Evolutionary conservation across 2,888 invertebrate species (phyloP).

Genomic region (Ennomos fuscantarius): DNA sequence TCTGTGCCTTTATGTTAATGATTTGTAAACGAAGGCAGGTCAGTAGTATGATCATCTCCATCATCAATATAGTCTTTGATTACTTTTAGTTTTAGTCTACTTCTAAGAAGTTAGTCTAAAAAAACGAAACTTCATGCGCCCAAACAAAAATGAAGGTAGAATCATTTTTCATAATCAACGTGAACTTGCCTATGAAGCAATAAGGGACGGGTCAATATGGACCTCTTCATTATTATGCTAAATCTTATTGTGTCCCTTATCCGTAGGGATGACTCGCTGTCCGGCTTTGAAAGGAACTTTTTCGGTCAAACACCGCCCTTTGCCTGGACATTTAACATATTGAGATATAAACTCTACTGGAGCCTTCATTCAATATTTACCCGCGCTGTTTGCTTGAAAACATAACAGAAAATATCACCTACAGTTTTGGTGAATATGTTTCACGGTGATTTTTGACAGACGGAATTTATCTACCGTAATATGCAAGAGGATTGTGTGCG

Average conservation of each 20-base stretch:
- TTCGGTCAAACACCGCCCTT: conserved; percentile 49
- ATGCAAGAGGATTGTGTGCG: conserved; percentile 26
- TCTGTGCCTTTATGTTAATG: no score
- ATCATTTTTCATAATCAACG: conserved; percentile 30
- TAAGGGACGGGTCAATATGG: conserved; percentile 51
- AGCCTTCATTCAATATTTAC: conserved; percentile 72
- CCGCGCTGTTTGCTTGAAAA: conserved; percentile 46
- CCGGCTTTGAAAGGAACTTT: conserved; percentile 55
- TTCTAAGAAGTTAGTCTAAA: neutral
- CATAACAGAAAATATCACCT: conserved; percentile 46
- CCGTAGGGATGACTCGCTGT: conserved; percentile 56
- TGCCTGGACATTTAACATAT: conserved; percentile 69
- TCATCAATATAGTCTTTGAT: no score
- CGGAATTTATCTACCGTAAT: conserved; percentile 35
- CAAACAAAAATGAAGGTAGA: conserved; percentile 6
- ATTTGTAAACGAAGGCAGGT: no score
- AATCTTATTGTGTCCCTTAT: conserved; percentile 67
- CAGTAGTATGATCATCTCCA: no score
- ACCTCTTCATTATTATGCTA: conserved; percentile 71
- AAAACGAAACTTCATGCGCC: neutral
- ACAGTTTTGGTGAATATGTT: conserved; percentile 40
- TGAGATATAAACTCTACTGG: conserved; percentile 60
- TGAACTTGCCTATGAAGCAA: conserved; percentile 37
- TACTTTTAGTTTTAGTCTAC: neutral
- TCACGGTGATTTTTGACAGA: conserved; percentile 40